A percentile compares a stretch with the other conserved stretches of the same genome.
Conservation (phyloP, 1,140 invertebrate genomes). For the Aethina tumida region DNA sequence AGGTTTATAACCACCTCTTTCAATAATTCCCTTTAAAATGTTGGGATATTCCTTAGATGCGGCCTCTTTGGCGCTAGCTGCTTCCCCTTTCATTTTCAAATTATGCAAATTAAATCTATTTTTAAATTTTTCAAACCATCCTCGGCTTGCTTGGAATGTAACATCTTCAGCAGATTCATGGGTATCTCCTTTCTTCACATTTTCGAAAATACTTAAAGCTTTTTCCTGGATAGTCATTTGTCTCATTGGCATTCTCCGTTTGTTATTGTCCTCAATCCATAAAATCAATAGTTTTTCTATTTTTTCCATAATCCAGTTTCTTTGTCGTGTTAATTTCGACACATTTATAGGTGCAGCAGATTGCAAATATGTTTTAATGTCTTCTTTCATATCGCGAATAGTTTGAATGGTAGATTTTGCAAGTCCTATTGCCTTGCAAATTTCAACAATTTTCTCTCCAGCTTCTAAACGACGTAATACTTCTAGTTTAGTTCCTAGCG, state of each 20-base stretch:
- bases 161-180: too few species aligned
- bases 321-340: conserved; percentile 17
- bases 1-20: conserved; percentile 4
- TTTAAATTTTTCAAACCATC: conserved; percentile 9
- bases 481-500: conserved; percentile 21
- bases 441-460: conserved; percentile 21
- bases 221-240: too few species aligned
- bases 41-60: conserved; percentile 7
- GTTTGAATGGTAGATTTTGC: conserved; percentile 21
- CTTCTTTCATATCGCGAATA: too few species aligned
- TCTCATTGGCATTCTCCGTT: too few species aligned
- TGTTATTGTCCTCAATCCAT: too few species aligned
- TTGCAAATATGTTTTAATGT: conserved; percentile 19
- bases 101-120: conserved; percentile 7
- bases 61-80: conserved; percentile 4
- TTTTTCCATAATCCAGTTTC: too few species aligned
- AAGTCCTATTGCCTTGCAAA: conserved; percentile 18
- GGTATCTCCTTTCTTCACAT: too few species aligned
- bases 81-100: conserved; percentile 10
- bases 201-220: too few species aligned
- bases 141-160: too few species aligned
- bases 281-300: too few species aligned
- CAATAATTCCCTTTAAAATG: conserved; percentile 7
- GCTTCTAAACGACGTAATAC: conserved; percentile 20
- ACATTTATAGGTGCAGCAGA: conserved; percentile 17